These are phyloP conservation scores for Rotaria socialis DNA, from an alignment of 2,888 invertebrate genomes.

Conservation along the genomic window DNA sequence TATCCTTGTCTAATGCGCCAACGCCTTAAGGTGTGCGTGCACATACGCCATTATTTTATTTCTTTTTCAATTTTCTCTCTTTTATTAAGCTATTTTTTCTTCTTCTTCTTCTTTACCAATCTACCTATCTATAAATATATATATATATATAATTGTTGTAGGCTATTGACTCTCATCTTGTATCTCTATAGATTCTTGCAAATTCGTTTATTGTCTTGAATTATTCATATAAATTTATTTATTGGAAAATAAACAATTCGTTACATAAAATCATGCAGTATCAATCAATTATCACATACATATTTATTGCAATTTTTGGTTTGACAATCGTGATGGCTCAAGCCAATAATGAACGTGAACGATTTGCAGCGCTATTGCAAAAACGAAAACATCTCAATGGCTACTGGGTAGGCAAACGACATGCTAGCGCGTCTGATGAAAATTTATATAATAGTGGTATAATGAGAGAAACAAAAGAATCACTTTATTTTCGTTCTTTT, in stretches of 20 bases:
- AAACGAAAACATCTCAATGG: slow-evolving; percentile 37
- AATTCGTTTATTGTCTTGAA: background rate
- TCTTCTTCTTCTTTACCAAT: no score
- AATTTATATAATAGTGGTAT: slow-evolving; percentile 5
- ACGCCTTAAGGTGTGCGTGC: background rate
- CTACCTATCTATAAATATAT: background rate
- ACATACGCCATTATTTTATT: background rate
- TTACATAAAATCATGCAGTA: background rate
- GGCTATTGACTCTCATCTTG: background rate
- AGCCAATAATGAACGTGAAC: slow-evolving; percentile 24
- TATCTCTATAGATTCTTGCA: background rate
- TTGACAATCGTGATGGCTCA: background rate
- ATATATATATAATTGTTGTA: background rate
- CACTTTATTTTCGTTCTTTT: background rate
- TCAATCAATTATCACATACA: background rate
- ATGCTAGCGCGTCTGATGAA: background rate
- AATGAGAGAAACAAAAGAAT: background rate
- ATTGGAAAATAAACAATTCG: background rate
- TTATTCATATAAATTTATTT: background rate
- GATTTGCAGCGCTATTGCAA: slow-evolving; percentile 13
- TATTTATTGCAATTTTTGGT: background rate
- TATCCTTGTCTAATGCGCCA: background rate
- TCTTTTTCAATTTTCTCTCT: background rate
- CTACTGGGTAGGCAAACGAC: slow-evolving; percentile 32
- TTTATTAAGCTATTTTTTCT: no score